phyloP scores from a whole-genome alignment of 2,113 vertebrate species.

The Ptilonorhynchus violaceus region DNA sequence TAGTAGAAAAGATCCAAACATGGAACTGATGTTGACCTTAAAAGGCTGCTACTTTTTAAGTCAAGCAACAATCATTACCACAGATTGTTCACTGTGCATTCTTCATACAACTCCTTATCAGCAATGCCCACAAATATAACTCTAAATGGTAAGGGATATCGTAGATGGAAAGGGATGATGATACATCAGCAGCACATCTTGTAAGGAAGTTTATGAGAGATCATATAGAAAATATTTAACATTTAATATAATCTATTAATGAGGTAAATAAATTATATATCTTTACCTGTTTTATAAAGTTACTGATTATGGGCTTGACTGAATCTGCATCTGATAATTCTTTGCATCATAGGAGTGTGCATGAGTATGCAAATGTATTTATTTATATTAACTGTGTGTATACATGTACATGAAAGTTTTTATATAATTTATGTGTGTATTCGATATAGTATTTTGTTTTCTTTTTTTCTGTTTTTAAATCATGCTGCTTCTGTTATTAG shows the following conservation, averaged over 20 bases:
- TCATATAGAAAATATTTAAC: background rate
- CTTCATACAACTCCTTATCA: slow-evolving; percentile 8
- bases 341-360: background rate
- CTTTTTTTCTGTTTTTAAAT: background rate
- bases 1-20: slow-evolving; percentile 43
- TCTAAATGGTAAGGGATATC: background rate
- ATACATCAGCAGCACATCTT: background rate
- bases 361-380: background rate
- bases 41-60: slow-evolving; percentile 23
- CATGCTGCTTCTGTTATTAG: background rate
- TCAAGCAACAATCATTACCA: background rate
- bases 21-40: slow-evolving; percentile 20
- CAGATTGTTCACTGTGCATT: slow-evolving; percentile 2
- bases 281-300: background rate
- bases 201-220: background rate
- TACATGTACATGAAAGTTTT: background rate
- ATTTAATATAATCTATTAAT: background rate
- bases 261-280: background rate
- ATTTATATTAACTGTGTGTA: background rate
- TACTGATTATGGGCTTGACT: background rate
- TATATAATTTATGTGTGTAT: background rate
- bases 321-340: background rate
- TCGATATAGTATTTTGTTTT: background rate
- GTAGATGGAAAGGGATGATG: background rate
- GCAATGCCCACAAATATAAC: background rate